phyloP scores from a whole-genome alignment of 2,888 invertebrate species.

The Branchellion lobata region DNA sequence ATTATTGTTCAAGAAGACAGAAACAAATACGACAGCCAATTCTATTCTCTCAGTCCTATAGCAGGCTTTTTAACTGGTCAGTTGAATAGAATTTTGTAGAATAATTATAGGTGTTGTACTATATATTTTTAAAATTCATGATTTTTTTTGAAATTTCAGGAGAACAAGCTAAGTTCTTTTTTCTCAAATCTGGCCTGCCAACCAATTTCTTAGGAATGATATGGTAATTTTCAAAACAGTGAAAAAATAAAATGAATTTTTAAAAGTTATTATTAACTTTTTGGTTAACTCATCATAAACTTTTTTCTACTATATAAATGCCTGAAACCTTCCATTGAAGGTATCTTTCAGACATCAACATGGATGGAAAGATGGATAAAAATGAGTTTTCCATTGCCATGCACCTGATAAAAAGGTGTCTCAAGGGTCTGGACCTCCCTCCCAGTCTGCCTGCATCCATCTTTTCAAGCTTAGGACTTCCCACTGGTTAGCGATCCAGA shows the following conservation, averaged over 20 bases:
- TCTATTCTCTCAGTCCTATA: slow-evolving; percentile 79
- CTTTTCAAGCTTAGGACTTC: not conserved
- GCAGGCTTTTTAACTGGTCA: slow-evolving; percentile 80
- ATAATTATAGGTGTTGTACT: too few species aligned
- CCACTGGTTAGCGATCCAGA: too few species aligned
- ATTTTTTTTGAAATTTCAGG: too few species aligned
- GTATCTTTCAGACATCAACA: slow-evolving; percentile 61
- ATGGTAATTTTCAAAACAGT: too few species aligned
- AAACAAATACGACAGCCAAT: slow-evolving; percentile 85
- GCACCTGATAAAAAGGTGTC: slow-evolving; percentile 69
- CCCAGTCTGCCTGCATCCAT: slow-evolving; percentile 76
- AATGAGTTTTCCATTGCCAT: slow-evolving; percentile 63
- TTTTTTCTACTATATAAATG: too few species aligned
- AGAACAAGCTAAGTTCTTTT: slow-evolving; percentile 61
- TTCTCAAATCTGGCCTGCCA: slow-evolving; percentile 61
- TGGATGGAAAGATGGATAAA: slow-evolving; percentile 63
- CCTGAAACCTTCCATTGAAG: slow-evolving; percentile 51
- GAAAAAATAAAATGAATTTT: too few species aligned
- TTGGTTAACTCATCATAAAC: too few species aligned
- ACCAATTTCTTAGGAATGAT: slow-evolving; percentile 60
- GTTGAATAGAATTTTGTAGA: too few species aligned
- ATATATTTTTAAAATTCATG: too few species aligned
- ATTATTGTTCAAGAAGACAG: slow-evolving; percentile 82
- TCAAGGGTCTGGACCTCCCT: slow-evolving; percentile 88
- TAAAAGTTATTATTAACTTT: too few species aligned